Evolutionary conservation across 2,797 vertebrate genomes (phyloP).

Genomic region (Zenarchopterus dispar): DNA sequence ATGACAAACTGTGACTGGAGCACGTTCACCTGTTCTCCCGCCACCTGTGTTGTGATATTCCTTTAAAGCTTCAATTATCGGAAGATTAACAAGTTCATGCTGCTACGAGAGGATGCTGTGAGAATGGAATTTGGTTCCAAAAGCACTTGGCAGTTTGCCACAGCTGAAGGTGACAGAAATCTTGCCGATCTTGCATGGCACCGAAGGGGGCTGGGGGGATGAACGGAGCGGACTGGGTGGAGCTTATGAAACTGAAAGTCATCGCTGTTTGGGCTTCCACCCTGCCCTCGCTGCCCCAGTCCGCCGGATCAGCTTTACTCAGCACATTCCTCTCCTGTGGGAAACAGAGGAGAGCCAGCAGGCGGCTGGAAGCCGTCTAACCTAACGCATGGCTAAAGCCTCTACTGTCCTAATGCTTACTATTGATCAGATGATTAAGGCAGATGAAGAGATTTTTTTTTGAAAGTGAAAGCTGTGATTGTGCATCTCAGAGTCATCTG

Average conservation of each 20-base stretch:
- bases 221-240: constrained; percentile 73
- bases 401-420: constrained; percentile 87
- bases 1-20: constrained; percentile 30
- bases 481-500: constrained; percentile 87
- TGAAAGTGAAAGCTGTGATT: constrained; percentile 90
- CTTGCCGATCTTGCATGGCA: constrained; percentile 88
- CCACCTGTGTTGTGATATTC: constrained; percentile 67
- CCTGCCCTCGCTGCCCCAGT: constrained; percentile 86
- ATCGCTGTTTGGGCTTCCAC: constrained; percentile 80
- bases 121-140: constrained; percentile 82
- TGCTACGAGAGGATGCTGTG: constrained; percentile 79
- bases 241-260: constrained; percentile 81
- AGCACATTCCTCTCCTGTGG: constrained; percentile 88
- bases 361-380: constrained; percentile 81
- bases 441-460: constrained; percentile 90
- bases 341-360: constrained; percentile 53
- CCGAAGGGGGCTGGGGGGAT: constrained; percentile 76
- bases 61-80: constrained; percentile 79
- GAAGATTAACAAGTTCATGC: constrained; percentile 81
- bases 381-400: constrained; percentile 85
- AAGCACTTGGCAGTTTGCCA: constrained; percentile 82
- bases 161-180: constrained; percentile 87
- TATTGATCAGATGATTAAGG: constrained; percentile 97
- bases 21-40: constrained; percentile 31
- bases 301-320: constrained; percentile 90